Evolutionary conservation across 2,888 invertebrate species (phyloP).

Genomic region (Hypolimnas misippus): DNA sequence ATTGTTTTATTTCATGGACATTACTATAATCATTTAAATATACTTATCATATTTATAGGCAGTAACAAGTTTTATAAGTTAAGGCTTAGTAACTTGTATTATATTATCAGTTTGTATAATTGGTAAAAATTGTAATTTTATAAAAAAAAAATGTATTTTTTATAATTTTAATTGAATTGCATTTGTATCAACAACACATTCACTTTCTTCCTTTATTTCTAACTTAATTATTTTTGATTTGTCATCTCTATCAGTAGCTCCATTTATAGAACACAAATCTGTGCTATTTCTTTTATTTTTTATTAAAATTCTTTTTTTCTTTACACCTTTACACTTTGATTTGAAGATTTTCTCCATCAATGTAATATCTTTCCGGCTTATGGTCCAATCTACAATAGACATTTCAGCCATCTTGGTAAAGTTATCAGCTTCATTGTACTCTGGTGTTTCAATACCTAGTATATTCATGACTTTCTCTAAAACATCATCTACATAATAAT

Average conservation of each 20-base stretch:
- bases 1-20: too few relatives aligned
- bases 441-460: conserved; percentile 89
- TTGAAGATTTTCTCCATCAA: conserved; percentile 85
- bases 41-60: too few relatives aligned
- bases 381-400: conserved; percentile 88
- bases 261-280: conserved; percentile 41
- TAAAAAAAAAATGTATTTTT: neutral
- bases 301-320: conserved; percentile 69
- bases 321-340: conserved; percentile 75
- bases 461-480: conserved; percentile 89
- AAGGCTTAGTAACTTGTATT: too few relatives aligned
- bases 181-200: conserved; percentile 25
- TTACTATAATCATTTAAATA: too few relatives aligned
- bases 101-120: too few relatives aligned
- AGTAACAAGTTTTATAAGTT: too few relatives aligned
- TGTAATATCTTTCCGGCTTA: conserved; percentile 84
- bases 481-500: conserved; percentile 94
- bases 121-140: too few relatives aligned
- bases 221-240: conserved; percentile 66
- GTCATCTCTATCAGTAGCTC: conserved; percentile 44
- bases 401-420: conserved; percentile 84
- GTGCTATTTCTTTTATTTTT: conserved; percentile 62
- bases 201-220: conserved; percentile 59
- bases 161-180: conserved; percentile 1
- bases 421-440: conserved; percentile 86